Evolutionary conservation across 2,113 vertebrate genomes (phyloP).

Genomic region (Daboia siamensis): DNA sequence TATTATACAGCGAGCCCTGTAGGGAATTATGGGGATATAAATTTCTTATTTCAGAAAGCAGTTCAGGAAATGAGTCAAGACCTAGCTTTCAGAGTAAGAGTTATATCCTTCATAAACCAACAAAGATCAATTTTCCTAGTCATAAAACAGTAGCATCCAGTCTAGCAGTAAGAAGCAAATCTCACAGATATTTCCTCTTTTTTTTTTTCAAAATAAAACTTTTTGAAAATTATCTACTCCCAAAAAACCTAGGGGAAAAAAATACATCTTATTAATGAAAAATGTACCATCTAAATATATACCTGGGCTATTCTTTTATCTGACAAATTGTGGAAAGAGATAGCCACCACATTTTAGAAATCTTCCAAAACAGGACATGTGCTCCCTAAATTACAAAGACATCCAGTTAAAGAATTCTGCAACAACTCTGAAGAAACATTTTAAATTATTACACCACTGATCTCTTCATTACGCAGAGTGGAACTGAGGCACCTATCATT

Average conservation of each 20-base stretch:
- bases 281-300: not conserved
- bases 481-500: not conserved
- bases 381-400: not conserved
- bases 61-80: not conserved
- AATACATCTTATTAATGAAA: not conserved
- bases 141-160: not conserved
- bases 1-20: not conserved
- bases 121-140: not conserved
- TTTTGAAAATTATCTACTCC: not conserved
- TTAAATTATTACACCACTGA: not conserved
- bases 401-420: not conserved
- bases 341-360: not conserved
- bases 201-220: not conserved
- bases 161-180: not conserved
- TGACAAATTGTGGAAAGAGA: not conserved
- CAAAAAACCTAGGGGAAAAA: not conserved
- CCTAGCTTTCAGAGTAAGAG: not conserved
- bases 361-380: not conserved
- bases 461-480: not conserved
- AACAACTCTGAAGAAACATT: not conserved
- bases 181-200: not conserved
- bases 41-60: not conserved
- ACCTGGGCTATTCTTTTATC: not conserved
- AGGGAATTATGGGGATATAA: not conserved
- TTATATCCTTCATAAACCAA: not conserved